These are phyloP conservation scores for Machimus atricapillus DNA, from an alignment of 2,888 invertebrate genomes.

Conservation along the genomic window DNA sequence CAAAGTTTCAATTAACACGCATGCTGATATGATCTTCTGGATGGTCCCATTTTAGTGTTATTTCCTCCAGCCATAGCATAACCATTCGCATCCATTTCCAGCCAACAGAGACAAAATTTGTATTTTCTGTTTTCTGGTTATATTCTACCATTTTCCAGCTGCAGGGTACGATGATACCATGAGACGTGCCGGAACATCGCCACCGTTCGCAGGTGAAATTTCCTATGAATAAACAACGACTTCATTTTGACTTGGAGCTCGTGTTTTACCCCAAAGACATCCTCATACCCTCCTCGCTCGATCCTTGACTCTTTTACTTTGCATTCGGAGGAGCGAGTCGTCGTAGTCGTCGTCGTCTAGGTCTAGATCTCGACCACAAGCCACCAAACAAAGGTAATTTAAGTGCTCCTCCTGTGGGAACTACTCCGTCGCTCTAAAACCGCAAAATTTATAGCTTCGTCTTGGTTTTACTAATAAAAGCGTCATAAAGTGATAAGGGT, in stretches of 20 bases:
- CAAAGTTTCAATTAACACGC: conserved; percentile 28
- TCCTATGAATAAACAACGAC: conserved; percentile 33
- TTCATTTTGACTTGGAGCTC: conserved; percentile 21
- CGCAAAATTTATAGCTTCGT: conserved; percentile 33
- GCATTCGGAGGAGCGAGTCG: background rate
- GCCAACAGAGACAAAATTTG: background rate
- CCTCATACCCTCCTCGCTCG: background rate
- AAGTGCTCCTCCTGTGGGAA: background rate
- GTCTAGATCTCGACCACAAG: background rate
- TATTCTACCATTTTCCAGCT: background rate
- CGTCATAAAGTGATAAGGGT: conserved; percentile 25
- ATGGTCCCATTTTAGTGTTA: conserved; percentile 12
- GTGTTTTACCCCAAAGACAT: background rate
- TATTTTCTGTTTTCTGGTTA: background rate
- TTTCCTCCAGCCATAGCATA: conserved; percentile 5
- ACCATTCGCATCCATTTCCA: background rate
- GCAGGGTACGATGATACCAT: background rate
- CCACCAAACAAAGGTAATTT: conserved; percentile 34
- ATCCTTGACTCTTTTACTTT: background rate
- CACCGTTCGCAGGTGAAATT: conserved; percentile 10
- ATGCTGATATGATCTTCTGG: conserved; percentile 24
- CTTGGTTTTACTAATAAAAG: conserved; percentile 29
- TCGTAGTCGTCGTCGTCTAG: background rate
- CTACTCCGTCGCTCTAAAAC: background rate
- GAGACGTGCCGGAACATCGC: background rate